Percentiles rank a stretch among this genome's conserved stretches.
Evolutionary conservation across 2,888 invertebrate genomes (phyloP).

Genomic region (Stegana nigrithorax): DNA sequence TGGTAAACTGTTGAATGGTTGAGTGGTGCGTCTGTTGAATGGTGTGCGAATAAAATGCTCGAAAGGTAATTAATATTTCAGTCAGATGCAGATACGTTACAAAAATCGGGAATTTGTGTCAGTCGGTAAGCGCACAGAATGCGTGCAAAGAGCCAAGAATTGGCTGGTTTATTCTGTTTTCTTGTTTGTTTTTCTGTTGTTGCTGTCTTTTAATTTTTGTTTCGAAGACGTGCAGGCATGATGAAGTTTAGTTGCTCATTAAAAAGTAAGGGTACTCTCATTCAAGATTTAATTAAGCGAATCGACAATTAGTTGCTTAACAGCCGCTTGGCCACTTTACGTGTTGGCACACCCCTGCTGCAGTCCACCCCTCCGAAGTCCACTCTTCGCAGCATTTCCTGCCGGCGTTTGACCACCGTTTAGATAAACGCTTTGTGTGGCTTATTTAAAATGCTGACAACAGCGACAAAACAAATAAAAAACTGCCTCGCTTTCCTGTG

Average conservation of each 20-base stretch:
- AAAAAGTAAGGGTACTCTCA: too few relatives aligned
- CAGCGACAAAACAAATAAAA: conserved; percentile 26
- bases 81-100: neutral
- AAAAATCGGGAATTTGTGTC: conserved; percentile 41
- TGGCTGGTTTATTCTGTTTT: too few relatives aligned
- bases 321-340: too few relatives aligned
- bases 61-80: conserved; percentile 32
- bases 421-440: conserved; percentile 45
- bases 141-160: neutral
- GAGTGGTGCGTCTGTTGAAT: conserved; percentile 13
- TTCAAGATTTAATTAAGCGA: too few relatives aligned
- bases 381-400: too few relatives aligned
- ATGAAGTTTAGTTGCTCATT: too few relatives aligned
- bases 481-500: conserved; percentile 24
- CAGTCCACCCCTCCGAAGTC: too few relatives aligned
- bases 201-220: too few relatives aligned
- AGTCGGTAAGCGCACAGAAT: conserved; percentile 16
- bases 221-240: too few relatives aligned
- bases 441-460: conserved; percentile 45
- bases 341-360: too few relatives aligned
- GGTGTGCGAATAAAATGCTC: neutral
- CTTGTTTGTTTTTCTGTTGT: too few relatives aligned
- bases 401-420: neutral
- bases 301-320: too few relatives aligned
- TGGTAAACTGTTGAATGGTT: conserved; percentile 19